These are phyloP conservation scores for Ivindomyrus marchei DNA, from an alignment of 2,113 vertebrate genomes.

Conservation along the genomic window DNA sequence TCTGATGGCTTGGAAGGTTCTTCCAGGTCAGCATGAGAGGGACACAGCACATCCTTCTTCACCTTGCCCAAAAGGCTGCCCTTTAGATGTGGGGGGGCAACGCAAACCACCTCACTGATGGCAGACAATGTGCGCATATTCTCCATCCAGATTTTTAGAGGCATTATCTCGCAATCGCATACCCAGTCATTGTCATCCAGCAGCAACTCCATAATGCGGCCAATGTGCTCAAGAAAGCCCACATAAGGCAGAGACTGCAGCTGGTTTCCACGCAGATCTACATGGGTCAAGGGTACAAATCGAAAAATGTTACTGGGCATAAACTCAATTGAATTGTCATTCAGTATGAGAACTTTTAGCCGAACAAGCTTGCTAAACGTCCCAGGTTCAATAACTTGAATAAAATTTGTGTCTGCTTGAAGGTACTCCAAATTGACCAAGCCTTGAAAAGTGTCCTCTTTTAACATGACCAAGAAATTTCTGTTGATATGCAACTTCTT, in stretches of 20 bases:
- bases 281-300: constrained; percentile 91
- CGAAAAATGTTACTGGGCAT: constrained; percentile 91
- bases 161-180: constrained; percentile 87
- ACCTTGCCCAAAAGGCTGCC: constrained; percentile 77
- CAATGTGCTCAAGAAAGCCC: constrained; percentile 92
- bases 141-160: constrained; percentile 90
- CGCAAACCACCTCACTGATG: constrained; percentile 83
- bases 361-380: constrained; percentile 93
- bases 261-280: constrained; percentile 92
- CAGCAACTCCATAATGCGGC: constrained; percentile 87
- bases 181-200: constrained; percentile 90
- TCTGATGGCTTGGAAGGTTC: constrained; percentile 83
- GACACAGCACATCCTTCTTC: constrained; percentile 80
- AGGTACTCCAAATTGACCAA: constrained; percentile 92
- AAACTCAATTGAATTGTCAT: constrained; percentile 90
- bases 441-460: constrained; percentile 90
- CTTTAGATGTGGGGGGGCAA: constrained; percentile 73
- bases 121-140: constrained; percentile 90
- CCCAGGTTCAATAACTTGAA: constrained; percentile 87
- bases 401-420: constrained; percentile 96
- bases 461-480: constrained; percentile 88
- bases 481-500: constrained; percentile 97
- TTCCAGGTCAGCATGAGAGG: constrained; percentile 73
- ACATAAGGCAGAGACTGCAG: constrained; percentile 90
- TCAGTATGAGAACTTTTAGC: constrained; percentile 95